Percentiles rank a stretch among this genome's conserved stretches.
Conservation (phyloP, 1,140 invertebrate species). For the Rhopalosiphum maidis region DNA sequence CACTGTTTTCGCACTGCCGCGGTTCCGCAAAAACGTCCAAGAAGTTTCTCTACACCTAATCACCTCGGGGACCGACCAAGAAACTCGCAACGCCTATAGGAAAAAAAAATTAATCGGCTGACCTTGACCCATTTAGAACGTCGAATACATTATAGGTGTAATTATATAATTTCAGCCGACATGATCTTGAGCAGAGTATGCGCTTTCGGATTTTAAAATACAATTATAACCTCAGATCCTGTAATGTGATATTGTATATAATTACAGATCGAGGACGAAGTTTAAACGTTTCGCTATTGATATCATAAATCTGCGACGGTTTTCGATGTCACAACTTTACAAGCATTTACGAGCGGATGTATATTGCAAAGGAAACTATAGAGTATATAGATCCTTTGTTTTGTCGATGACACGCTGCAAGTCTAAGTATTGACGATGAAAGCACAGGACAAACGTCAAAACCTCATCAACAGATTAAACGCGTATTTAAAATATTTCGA, state of each 20-base stretch:
- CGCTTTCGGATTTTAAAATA: background rate
- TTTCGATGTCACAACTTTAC: background rate
- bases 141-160: background rate
- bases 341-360: background rate
- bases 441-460: background rate
- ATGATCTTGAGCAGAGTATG: background rate
- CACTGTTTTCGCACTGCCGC: background rate
- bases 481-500: background rate
- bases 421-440: background rate
- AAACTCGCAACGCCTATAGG: background rate
- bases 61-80: background rate
- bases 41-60: background rate
- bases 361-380: background rate
- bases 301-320: background rate
- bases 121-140: conserved; percentile 43
- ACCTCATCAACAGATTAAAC: background rate
- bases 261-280: background rate
- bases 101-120: conserved; percentile 30
- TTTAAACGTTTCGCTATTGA: background rate
- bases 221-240: background rate
- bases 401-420: background rate
- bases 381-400: background rate
- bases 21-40: conserved; percentile 17
- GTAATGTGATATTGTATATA: no score
- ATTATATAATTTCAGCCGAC: background rate